Conservation (phyloP, 2,888 invertebrate species). For the Leptinotarsa rubiginosa region DNA sequence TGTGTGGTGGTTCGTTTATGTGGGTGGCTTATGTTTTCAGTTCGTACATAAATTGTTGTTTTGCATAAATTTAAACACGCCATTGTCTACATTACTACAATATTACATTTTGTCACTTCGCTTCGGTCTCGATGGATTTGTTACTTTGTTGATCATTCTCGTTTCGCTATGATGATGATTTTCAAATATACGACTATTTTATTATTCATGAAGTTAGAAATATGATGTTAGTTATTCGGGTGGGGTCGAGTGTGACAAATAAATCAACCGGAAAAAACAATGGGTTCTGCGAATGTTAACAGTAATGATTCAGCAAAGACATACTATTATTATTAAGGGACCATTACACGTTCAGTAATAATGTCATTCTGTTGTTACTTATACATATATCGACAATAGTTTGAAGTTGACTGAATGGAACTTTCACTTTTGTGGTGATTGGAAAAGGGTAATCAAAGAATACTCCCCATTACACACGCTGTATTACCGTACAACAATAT, state of each 20-base stretch:
- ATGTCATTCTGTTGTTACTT: no score
- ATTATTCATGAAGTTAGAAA: conserved; percentile 18
- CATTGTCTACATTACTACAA: conserved; percentile 25
- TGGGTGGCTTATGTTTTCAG: conserved; percentile 25
- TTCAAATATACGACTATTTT: conserved; percentile 24
- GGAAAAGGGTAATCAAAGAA: no score
- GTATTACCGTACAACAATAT: no score
- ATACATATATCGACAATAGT: no score
- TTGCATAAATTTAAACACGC: conserved; percentile 22
- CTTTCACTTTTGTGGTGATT: no score
- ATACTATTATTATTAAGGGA: not conserved
- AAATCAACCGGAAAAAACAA: conserved; percentile 5
- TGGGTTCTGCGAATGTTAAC: conserved; percentile 2
- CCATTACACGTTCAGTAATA: no score
- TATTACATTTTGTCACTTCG: conserved; percentile 26
- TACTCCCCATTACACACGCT: no score
- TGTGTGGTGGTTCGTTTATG: conserved; percentile 16
- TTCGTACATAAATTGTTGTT: conserved; percentile 28
- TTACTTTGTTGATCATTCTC: conserved; percentile 19
- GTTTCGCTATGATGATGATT: conserved; percentile 29
- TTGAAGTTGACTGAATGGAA: no score
- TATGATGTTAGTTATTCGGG: conserved; percentile 17
- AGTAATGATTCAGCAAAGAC: conserved; percentile 5
- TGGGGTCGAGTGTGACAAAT: conserved; percentile 12
- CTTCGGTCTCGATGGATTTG: conserved; percentile 26